A percentile compares a stretch with the other conserved stretches of the same genome.
Evolutionary conservation across 2,888 invertebrate species (phyloP).

Genomic region (Stenodera caucasica): DNA sequence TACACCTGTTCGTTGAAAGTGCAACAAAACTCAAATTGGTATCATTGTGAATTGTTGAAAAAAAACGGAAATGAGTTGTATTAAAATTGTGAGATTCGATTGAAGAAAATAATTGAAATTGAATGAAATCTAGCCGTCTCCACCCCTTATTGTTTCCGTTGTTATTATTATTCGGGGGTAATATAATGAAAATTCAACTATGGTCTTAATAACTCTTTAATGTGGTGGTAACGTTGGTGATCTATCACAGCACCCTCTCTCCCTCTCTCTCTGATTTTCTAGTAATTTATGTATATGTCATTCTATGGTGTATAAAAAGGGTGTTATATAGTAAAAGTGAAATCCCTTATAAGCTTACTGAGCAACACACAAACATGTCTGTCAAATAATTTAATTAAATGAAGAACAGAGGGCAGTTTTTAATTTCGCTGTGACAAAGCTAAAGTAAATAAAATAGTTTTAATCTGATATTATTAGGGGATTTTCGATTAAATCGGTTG

Average conservation of each 20-base stretch:
- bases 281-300: constrained; percentile 12
- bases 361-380: constrained; percentile 44
- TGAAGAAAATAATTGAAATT: neutral
- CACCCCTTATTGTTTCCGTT: neutral
- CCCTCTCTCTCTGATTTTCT: constrained; percentile 34
- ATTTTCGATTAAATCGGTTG: constrained; percentile 21
- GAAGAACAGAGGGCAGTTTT: constrained; percentile 49
- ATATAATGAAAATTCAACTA: constrained; percentile 27
- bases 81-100: neutral
- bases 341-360: constrained; percentile 42
- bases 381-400: constrained; percentile 52
- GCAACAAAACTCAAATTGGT: neutral
- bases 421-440: constrained; percentile 44
- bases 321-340: constrained; percentile 34
- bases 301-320: neutral
- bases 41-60: no score
- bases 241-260: constrained; percentile 42
- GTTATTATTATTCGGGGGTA: neutral
- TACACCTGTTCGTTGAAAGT: neutral
- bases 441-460: constrained; percentile 24
- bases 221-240: constrained; percentile 34
- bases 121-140: neutral
- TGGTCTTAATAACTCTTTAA: constrained; percentile 48
- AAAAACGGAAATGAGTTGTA: neutral
- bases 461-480: no score